Evolutionary conservation across 2,797 vertebrate genomes (phyloP), one percentile per base, ranked within the genome.

Genomic region (Astyanax mexicanus): DNA sequence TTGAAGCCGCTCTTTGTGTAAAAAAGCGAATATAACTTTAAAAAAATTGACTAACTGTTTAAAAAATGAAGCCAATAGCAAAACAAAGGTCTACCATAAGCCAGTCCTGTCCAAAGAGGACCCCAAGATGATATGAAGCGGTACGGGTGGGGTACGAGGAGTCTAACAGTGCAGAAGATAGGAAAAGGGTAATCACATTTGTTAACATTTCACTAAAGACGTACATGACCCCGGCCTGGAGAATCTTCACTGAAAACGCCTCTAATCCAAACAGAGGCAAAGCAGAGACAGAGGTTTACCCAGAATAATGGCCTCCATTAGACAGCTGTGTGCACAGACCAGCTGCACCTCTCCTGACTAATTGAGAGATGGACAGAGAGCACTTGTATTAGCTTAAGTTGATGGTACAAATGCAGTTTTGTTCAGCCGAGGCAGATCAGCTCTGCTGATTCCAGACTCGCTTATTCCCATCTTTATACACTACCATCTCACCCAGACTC

Each of bases 261-360:
- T 71, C 75, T 80, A 81, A 83, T 77, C 77, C 72, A 85, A 82
- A 89, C 82, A 91, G 86, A 91, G 84, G 86, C 86, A 88, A 89
- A 88, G 86, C 90, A 92, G 89, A 92, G 89, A 75, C 81, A 77
- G 68, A 25, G 64, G 72, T 81, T 84, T 80, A 75, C 75, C 69
- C 77, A 70, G 67, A 81, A 72, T 77, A 80, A 79, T 82, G 78
- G 62, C 62, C 61, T 80, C 66, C 70, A 79, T 74, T 76, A 75
- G 74, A 76, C 49, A 72, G 52, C 70, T 69, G 67, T 37, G 29
- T 27, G 78, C 69, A 71, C 71, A 66, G 84, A 81, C 74, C 83
- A 84, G 77, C 76, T 83, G 67, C 80, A 67, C 51, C 64, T 51
- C 72, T 77, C 58, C 49, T 74, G 70, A 78, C 70, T 57, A 69